Evolutionary conservation across 92 coral and sea anemone genomes (phyloP), one percentile per base, ranked within the genome.

Genomic region (Palythoa grandiflora): DNA sequence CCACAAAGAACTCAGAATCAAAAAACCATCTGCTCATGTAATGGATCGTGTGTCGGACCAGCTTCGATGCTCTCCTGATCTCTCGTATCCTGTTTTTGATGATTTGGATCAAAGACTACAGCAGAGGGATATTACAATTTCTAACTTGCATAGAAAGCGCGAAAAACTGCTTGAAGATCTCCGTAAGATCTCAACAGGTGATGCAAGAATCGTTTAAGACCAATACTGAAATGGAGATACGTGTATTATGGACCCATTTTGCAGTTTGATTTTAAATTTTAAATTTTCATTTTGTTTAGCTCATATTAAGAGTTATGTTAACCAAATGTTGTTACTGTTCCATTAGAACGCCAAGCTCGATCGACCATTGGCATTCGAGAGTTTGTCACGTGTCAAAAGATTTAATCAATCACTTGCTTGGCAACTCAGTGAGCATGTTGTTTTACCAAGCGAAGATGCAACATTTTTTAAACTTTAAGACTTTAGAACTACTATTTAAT

Each of bases 31-130:
- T n/a, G 75, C 21, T 53, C 36, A 74, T 68, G 60, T 47, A 28
- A 5, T 20, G 39, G 74, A 35, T 5, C 76, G n/a, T 7, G 48
- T 7, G 36, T 5, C 48, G 13, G 54, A 17, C n/a, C 75, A 66
- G 35, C 40, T 19, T 17, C 73, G 5, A 19, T 66, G 36, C 9
- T 21, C 75, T 50, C 86, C 63, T 35, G 86, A 81, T n/a, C 12
- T 68, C 47, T 47, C 47, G 1, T 5, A 14, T 21, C 47, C 10
- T 1, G n/a, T 9, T 66, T 48, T 19, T 21, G 76, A 50, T 71
- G 86, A 81, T 19, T 81, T 81, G 73, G 86, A 81, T 36, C 86
- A 57, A 16, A 81, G 86, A n/a, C 61, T 81, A 14, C 86, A 81
- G 63, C 17, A 66, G 51, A 81, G 86, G 21, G 86, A 81, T 47